Conservation (phyloP, 2,113 vertebrate species). For the Tragelaphus scriptus region DNA sequence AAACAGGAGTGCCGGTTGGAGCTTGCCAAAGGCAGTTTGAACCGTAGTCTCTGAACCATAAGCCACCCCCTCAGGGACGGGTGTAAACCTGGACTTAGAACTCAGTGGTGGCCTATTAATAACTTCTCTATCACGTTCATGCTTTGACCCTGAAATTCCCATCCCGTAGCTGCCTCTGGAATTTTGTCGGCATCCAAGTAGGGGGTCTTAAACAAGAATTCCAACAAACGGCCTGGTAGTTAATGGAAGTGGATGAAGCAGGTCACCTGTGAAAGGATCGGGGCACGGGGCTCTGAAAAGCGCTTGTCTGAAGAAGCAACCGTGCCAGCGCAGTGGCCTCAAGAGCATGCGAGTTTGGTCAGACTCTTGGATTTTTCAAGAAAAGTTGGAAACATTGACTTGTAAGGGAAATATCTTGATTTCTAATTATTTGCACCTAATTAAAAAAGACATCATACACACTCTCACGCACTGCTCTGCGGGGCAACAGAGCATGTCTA, state of each 20-base stretch:
- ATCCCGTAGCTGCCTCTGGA: not conserved
- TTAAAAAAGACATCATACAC: not conserved
- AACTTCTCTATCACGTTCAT: not conserved
- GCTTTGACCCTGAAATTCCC: not conserved
- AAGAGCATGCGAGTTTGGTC: not conserved
- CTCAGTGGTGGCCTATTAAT: not conserved
- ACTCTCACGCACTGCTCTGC: not conserved
- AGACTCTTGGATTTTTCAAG: not conserved
- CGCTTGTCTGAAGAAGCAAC: not conserved
- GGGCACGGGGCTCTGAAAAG: not conserved
- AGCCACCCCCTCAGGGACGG: not conserved
- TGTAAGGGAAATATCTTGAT: not conserved
- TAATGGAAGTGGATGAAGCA: not conserved
- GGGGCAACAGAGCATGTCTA: not conserved
- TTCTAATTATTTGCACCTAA: not conserved
- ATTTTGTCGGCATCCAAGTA: not conserved
- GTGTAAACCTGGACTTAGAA: not conserved
- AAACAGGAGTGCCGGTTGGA: not conserved
- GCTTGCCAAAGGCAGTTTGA: not conserved
- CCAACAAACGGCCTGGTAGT: rapidly evolving
- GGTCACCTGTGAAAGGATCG: not conserved
- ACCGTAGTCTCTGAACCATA: not conserved
- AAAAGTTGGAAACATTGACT: not conserved
- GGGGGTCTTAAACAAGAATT: not conserved
- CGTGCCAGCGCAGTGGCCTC: rapidly evolving